A percentile compares a stretch with the other conserved stretches of the same genome.
These are phyloP conservation scores for Apaloderma vittatum DNA, from an alignment of 2,113 vertebrate species.

Conservation along the genomic window DNA sequence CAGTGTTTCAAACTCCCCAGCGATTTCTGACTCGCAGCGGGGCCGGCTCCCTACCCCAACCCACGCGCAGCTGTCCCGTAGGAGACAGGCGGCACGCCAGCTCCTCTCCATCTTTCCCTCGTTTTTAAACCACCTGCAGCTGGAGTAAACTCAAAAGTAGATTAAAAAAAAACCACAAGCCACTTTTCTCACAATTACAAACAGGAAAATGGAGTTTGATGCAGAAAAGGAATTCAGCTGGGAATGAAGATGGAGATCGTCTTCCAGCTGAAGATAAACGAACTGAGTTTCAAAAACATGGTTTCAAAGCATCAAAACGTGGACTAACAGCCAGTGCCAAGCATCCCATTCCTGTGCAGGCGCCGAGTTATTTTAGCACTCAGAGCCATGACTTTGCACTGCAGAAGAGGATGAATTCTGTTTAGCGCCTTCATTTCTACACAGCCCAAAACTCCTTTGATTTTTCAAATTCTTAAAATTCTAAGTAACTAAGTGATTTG, in stretches of 20 bases:
- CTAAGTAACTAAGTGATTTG: not conserved
- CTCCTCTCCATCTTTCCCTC: not conserved
- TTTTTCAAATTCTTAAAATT: not conserved
- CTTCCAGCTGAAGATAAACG: slow-evolving; percentile 35
- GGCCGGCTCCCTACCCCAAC: not conserved
- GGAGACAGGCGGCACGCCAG: not conserved
- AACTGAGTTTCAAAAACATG: not conserved
- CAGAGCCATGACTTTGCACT: not conserved
- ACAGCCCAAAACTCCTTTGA: not conserved
- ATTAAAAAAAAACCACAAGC: not conserved
- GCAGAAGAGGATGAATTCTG: not conserved
- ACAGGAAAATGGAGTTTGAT: slow-evolving; percentile 41
- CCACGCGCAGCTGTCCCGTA: not conserved
- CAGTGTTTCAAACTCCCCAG: not conserved
- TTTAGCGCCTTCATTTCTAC: not conserved
- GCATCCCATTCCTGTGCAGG: slow-evolving; percentile 16
- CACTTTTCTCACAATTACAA: slow-evolving; percentile 26
- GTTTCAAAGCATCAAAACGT: slow-evolving; percentile 29
- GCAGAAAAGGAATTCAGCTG: slow-evolving; percentile 25
- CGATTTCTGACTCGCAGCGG: fast-evolving
- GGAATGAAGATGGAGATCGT: not conserved
- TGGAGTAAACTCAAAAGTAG: not conserved
- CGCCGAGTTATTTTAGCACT: slow-evolving; percentile 2
- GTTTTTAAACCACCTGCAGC: slow-evolving; percentile 42
- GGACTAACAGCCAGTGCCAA: not conserved